These are phyloP conservation scores for Coecobrya sp. DNA, from an alignment of 2,888 invertebrate genomes.

Conservation along the genomic window DNA sequence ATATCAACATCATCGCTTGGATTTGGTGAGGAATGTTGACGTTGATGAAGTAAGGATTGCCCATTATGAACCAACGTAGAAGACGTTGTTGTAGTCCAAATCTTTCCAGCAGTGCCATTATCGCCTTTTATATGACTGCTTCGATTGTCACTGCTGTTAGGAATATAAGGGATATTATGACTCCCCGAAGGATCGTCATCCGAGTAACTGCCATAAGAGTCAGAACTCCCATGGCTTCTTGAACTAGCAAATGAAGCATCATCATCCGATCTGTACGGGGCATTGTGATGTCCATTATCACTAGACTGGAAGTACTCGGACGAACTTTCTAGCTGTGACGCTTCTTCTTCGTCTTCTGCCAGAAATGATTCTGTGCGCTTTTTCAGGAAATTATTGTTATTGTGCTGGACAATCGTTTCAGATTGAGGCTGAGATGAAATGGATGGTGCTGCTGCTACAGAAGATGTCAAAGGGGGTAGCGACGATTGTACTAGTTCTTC, in stretches of 20 bases:
- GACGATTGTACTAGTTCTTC: constrained; percentile 44
- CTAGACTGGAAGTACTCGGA: neutral
- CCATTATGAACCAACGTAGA: neutral
- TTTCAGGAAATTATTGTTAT: constrained; percentile 6
- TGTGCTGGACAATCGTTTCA: neutral
- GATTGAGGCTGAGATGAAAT: neutral
- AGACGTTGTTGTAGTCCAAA: neutral
- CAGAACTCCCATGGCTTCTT: constrained; percentile 32
- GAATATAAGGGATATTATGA: neutral
- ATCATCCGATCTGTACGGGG: constrained; percentile 19
- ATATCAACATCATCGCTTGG: neutral
- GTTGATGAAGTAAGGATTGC: neutral
- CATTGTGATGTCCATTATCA: neutral
- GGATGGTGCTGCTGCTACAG: constrained; percentile 24
- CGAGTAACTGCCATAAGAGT: neutral
- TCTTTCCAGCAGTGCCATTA: neutral
- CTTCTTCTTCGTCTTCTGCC: constrained; percentile 28
- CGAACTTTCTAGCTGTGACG: neutral
- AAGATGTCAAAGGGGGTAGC: neutral
- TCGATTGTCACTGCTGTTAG: neutral
- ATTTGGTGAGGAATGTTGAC: neutral
- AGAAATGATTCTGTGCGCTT: constrained; percentile 8
- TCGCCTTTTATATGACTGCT: neutral
- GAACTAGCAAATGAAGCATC: constrained; percentile 10
- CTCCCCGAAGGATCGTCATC: constrained; percentile 33